These are phyloP conservation scores for Proales similis DNA, from an alignment of 1,140 invertebrate genomes.

Conservation along the genomic window DNA sequence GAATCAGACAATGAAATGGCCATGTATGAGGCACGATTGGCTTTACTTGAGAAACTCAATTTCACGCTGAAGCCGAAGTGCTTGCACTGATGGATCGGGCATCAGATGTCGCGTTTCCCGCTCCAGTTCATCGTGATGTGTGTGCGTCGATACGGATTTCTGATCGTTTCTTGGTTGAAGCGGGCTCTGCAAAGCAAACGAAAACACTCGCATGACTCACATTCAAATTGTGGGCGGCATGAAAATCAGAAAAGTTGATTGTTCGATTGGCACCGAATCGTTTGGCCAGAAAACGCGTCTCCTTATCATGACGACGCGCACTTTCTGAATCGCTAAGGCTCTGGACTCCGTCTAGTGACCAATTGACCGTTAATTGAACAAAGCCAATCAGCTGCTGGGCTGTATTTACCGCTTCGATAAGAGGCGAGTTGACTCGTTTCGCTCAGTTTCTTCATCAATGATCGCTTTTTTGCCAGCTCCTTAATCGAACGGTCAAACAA, in stretches of 20 bases:
- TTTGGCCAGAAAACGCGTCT: conserved; percentile 9
- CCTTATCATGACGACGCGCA: conserved; percentile 9
- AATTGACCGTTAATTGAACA: conserved; percentile 5
- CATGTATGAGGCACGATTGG: background rate
- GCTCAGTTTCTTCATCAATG: conserved; percentile 23
- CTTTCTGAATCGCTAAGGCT: conserved; percentile 30
- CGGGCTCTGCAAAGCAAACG: no score
- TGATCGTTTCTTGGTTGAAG: no score
- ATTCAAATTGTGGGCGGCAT: no score
- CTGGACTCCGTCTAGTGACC: background rate
- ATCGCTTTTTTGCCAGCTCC: conserved; percentile 24
- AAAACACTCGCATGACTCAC: no score
- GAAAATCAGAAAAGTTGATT: no score
- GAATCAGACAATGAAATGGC: background rate
- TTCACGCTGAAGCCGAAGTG: conserved; percentile 45
- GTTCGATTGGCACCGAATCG: conserved; percentile 2
- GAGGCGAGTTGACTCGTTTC: conserved; percentile 9
- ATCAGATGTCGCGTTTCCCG: background rate
- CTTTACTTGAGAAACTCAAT: conserved; percentile 50
- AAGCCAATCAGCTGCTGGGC: background rate
- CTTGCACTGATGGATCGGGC: conserved; percentile 43
- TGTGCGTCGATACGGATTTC: no score
- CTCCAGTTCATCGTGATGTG: no score
- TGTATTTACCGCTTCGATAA: conserved; percentile 15
- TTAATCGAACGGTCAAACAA: no score